Base-by-base conservation (phyloP, 2,888 invertebrate species). In the Abscondita cerata region DNA sequence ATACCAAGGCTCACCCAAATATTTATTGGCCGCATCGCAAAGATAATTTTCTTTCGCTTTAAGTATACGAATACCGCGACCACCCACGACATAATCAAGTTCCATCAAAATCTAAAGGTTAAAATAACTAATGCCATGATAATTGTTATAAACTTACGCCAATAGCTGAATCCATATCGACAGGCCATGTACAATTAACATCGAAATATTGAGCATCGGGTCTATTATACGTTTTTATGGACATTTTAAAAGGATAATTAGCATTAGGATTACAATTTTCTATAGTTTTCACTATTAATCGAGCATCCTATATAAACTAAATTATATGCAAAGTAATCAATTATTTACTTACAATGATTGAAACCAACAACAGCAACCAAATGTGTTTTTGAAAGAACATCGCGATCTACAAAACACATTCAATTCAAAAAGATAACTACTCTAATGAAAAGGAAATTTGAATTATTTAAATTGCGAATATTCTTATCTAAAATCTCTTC, bases 1-100 rank as follows among this genome's bases (percentile, higher is more conserved):
- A 16, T 47, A 59, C 52, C 50, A 52, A 36, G 50, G 34, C 20
- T 52, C 36, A 9, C 36, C 52, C 5, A 59, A 53, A 48, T 59
- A 59, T 41, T 18, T 48, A 47, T 59, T 47, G 13, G 52, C 16
- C 19, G 44, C 44, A 16, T 48, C 48, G 48, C 48, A 48, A 12
- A 48, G 31, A 48, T 48, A 33, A 31, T 48, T 48, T 33, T 48
- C 48, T 25, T 48, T 48, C 12, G 31, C 48, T 33, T 25, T 48
- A 20, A 48, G 8, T 4, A 48, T 25, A 2, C 6, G 48, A 16
- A 48, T 12, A 15, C 13, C 31, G n/a, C 33, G 48, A 13, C 48
- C 48, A 9, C 9, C 33, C 4, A 48, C 25, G 25, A 48, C 33
- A 19, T 48, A 48, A 25, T 48, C 48, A 25, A 48, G 5, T 48